Conservation (phyloP, 1,140 invertebrate genomes). For the Protaetia brevitarsis region DNA sequence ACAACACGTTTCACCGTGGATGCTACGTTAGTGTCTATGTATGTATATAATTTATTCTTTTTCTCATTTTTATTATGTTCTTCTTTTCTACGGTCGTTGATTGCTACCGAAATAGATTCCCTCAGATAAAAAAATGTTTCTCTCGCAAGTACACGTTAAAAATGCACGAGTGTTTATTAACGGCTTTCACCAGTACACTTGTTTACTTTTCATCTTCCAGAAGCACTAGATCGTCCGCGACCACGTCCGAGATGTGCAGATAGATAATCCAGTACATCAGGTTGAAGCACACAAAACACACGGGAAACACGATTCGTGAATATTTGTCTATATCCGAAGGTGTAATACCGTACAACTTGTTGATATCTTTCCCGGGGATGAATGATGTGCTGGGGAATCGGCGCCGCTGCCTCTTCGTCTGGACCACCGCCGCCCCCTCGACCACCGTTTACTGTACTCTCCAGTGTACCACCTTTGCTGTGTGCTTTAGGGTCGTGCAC, state of each 20-base stretch:
- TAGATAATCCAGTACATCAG: slow-evolving; percentile 98
- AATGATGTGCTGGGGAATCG: slow-evolving; percentile 72
- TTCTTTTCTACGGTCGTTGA: slow-evolving; percentile 34
- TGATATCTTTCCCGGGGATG: slow-evolving; percentile 66
- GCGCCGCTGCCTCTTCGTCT: slow-evolving; percentile 64
- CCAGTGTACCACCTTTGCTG: slow-evolving; percentile 83
- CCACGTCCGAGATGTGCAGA: slow-evolving; percentile 90
- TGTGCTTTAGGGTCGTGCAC: slow-evolving; percentile 89
- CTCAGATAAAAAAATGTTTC: slow-evolving; percentile 26
- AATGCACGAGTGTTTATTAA: slow-evolving; percentile 34
- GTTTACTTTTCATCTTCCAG: slow-evolving; percentile 75
- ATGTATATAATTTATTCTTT: slow-evolving; percentile 5
- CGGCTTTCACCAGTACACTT: slow-evolving; percentile 20
- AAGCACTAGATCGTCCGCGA: slow-evolving; percentile 86
- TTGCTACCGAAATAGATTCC: slow-evolving; percentile 34
- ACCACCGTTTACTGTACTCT: slow-evolving; percentile 83
- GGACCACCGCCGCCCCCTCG: slow-evolving; percentile 61
- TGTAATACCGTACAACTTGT: slow-evolving; percentile 85
- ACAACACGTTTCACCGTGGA: slow-evolving; percentile 39
- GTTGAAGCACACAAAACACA: slow-evolving; percentile 96
- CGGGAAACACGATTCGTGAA: slow-evolving; percentile 91
- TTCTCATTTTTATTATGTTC: not conserved
- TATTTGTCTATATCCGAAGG: slow-evolving; percentile 97
- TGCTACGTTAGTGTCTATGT: slow-evolving; percentile 35
- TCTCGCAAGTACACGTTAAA: slow-evolving; percentile 26